Conservation (phyloP, 2,888 invertebrate species). For the Melangyna quadrimaculata region DNA sequence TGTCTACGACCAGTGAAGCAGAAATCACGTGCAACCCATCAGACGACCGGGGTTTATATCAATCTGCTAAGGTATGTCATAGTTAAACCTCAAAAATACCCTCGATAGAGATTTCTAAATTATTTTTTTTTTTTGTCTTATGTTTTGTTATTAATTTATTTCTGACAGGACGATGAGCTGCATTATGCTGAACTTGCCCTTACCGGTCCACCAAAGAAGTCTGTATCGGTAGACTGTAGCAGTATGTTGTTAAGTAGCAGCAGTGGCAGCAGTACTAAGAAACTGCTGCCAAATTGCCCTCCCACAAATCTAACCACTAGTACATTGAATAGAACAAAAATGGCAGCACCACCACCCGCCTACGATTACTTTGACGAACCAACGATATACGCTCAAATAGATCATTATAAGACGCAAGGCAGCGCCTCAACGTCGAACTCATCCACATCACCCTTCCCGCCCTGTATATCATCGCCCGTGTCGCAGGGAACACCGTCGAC, state of each 20-base stretch:
- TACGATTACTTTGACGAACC: conserved; percentile 84
- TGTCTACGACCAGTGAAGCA: conserved; percentile 81
- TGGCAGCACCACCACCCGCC: conserved; percentile 77
- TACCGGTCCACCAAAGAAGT: conserved; percentile 75
- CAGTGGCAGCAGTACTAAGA: conserved; percentile 77
- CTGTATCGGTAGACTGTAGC: conserved; percentile 75
- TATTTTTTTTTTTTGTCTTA: neutral
- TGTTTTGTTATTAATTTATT: neutral
- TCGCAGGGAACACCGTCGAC: conserved; percentile 80
- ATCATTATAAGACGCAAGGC: conserved; percentile 83
- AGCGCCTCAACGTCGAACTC: conserved; percentile 74
- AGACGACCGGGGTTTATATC: conserved; percentile 77
- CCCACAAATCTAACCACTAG: conserved; percentile 74
- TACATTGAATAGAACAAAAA: conserved; percentile 78
- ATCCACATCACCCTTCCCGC: conserved; percentile 80
- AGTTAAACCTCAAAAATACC: neutral
- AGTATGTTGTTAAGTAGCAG: conserved; percentile 74
- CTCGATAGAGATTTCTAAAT: neutral
- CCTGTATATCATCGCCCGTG: conserved; percentile 80
- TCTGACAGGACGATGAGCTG: conserved; percentile 78
- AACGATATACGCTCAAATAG: conserved; percentile 89
- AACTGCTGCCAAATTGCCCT: conserved; percentile 77
- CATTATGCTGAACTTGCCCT: conserved; percentile 80
- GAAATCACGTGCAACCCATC: conserved; percentile 80
- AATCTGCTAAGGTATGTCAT: conserved; percentile 78